Conservation (phyloP, 2,113 vertebrate genomes). For the Raja brachyura region DNA sequence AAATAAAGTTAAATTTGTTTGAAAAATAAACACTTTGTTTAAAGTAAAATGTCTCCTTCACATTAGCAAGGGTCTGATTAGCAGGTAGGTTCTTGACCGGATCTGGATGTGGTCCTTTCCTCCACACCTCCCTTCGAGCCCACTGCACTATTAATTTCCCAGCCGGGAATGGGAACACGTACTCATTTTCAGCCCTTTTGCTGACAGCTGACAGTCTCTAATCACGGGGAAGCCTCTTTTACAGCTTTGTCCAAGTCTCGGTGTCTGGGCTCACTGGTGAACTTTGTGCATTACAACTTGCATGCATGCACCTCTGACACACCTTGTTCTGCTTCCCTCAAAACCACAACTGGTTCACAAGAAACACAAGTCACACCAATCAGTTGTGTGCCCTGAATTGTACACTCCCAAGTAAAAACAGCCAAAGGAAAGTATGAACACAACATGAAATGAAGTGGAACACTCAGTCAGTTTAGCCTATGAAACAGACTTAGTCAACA, state of each 20-base stretch:
- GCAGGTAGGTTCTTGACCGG: neutral
- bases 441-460: neutral
- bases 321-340: neutral
- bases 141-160: neutral
- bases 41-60: neutral
- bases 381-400: neutral
- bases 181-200: neutral
- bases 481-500: slow-evolving; percentile 18
- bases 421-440: neutral
- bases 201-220: neutral
- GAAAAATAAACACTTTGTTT: too few species aligned
- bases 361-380: neutral
- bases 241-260: neutral
- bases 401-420: neutral
- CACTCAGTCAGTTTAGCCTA: neutral
- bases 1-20: too few species aligned
- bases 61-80: neutral
- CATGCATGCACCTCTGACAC: neutral
- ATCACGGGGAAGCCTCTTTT: neutral
- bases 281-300: neutral
- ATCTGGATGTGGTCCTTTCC: neutral
- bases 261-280: neutral
- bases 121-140: too few species aligned
- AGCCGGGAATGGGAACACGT: neutral
- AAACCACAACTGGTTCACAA: neutral